Evolutionary conservation across 2,113 vertebrate species (phyloP), one percentile per base, ranked within the genome.

Genomic region (Regulus satrapa): DNA sequence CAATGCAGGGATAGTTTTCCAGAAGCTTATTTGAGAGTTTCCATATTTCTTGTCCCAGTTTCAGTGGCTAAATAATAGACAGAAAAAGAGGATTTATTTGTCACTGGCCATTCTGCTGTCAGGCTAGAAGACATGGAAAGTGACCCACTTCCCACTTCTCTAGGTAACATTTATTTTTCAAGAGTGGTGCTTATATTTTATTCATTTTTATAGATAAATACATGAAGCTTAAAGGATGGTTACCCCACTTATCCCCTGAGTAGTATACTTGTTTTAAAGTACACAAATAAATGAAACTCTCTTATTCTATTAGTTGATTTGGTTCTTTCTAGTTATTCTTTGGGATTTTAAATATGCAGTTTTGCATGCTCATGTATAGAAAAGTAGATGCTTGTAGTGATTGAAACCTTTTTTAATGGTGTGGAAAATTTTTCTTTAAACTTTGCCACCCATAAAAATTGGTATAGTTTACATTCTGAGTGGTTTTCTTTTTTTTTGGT

Each of bases 401-500:
- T 46, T 56, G 69, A 81, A 87, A 38, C 7, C 10, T 56, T 86
- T 90, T 58, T 75, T 67, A 71, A 74, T 36, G 20, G n/a, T n/a
- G 38, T 91, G 36, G 40, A 88, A 92, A 49, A 38, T 36, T 69
- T 82, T 84, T 11, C 43, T 91, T 92, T 90, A 51, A 80, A 69
- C 32, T 88, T 71, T 84, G 6, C n/a, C 21, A 72, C 88, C 59
- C 32, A 32, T 75, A 77, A 87, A 80, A 84, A 61, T n/a, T 34
- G 10, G 23, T 76, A 14, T 66, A 64, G 59, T 91, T 90, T 86
- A 46, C 10, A 76, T 94, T 85, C 40, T 89, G 51, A 55, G 52
- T 89, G 85, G 48, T 89, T 29, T 89, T 88, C 73, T 82, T 32
- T 0, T 92, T 92, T 96, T 96, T 88, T 82, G 41, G 21, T 94